Evolutionary conservation across 1,140 invertebrate species (phyloP).

Genomic region (Copidosoma floridanum): DNA sequence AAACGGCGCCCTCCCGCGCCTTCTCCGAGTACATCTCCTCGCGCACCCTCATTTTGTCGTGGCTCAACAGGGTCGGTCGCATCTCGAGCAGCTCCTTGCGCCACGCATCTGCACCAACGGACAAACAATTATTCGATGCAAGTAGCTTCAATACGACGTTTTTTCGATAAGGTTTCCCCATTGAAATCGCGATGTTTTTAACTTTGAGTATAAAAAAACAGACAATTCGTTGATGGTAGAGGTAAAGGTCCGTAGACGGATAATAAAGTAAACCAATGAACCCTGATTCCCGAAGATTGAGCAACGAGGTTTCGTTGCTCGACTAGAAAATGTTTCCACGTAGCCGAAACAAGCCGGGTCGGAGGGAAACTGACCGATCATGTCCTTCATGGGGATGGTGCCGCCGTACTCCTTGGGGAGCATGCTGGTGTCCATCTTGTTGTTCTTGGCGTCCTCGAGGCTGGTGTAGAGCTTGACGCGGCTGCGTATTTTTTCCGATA

Average conservation of each 20-base stretch:
- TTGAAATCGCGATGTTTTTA: too few relatives aligned
- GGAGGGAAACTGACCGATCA: constrained; percentile 67
- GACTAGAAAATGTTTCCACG: too few relatives aligned
- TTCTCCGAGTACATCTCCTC: constrained; percentile 66
- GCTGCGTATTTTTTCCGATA: constrained; percentile 79
- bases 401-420: constrained; percentile 81
- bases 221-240: too few relatives aligned
- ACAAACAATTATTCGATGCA: not conserved
- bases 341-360: too few relatives aligned
- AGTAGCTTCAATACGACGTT: not conserved
- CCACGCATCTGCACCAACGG: constrained; percentile 60
- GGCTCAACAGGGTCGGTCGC: constrained; percentile 58
- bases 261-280: too few relatives aligned
- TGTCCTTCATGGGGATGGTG: constrained; percentile 75
- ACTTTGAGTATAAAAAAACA: too few relatives aligned
- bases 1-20: constrained; percentile 70
- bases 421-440: constrained; percentile 64
- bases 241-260: too few relatives aligned
- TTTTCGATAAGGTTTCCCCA: too few relatives aligned
- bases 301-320: too few relatives aligned
- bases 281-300: too few relatives aligned
- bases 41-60: constrained; percentile 66
- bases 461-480: constrained; percentile 70
- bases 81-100: constrained; percentile 63
- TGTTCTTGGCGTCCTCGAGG: constrained; percentile 60